Evolutionary conservation across 2,888 invertebrate species (phyloP), one percentile per base, ranked within the genome.

Genomic region (Arge pagana): DNA sequence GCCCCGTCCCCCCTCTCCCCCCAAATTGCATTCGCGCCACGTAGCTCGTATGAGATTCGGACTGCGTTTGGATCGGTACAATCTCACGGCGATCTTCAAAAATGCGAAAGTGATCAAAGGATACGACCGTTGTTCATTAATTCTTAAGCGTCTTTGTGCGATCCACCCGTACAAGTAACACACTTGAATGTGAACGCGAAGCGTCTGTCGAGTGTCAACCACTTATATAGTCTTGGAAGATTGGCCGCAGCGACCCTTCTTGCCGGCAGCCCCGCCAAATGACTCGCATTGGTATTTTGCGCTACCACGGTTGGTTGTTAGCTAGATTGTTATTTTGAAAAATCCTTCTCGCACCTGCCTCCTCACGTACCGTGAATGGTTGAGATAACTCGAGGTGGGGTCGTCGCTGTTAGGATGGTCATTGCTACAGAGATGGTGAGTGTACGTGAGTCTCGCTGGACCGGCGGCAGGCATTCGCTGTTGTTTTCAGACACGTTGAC

Each of bases 231-330:
- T 45, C 45, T 35, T 35, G 45, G 33, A 33, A 33, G 31, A 23
- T 45, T 33, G 33, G 45, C 45, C 60, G 60, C 58, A 57, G 42
- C 54, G 60, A 61, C 60, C 60, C 61, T 59, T 52, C 33, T 35
- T 56, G 56, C 62, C 48, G 30, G 26, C 13, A 18, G 30, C 37
- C 19, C 37, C 30, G 48, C 39, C 23, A 21, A 18, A 19, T 10
- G 15, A 13, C 33, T 43, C 51, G 45, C 13, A 13, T 5, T 16
- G 43, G 48, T 52, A n/a, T 48, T 45, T 48, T 48, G 52, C 52
- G 39, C 39, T 48, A 28, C 45, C 48, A n/a, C n/a, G 52, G 52
- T 52, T 52, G 52, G 52, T 48, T 48, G 52, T 36, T n/a, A 48
- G 30, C 6, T 23, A 26, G 52, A 28, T 37, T 39, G 30, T 36